Conservation (phyloP, 2,797 vertebrate species). For the Limnodromus scolopaceus region DNA sequence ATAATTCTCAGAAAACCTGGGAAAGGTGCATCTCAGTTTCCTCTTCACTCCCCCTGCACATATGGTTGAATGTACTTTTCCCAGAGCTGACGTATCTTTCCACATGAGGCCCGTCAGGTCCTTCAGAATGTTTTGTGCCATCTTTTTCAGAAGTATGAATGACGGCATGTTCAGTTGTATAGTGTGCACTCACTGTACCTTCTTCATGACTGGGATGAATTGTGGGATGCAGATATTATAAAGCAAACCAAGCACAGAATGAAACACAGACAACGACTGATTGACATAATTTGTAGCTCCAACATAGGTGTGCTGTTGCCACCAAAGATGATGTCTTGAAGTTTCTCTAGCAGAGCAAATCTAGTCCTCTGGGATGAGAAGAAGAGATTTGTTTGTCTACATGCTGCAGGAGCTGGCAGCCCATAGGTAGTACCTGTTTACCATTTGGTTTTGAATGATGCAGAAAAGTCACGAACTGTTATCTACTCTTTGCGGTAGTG, state of each 20-base stretch:
- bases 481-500: not conserved
- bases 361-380: not conserved
- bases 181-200: not conserved
- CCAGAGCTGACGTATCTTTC: not conserved
- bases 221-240: not conserved
- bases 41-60: not conserved
- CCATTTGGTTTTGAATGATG: not conserved
- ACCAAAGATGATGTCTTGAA: not conserved
- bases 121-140: not conserved
- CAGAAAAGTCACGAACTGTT: not conserved
- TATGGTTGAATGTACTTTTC: not conserved
- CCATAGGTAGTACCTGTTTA: not conserved
- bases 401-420: not conserved
- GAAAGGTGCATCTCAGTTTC: not conserved
- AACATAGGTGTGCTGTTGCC: not conserved
- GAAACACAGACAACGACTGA: not conserved
- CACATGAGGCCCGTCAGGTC: not conserved
- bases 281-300: not conserved
- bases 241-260: not conserved
- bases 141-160: not conserved
- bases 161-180: not conserved
- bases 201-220: not conserved
- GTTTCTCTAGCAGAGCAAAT: not conserved
- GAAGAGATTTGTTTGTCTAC: not conserved
- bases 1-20: not conserved